Percentiles rank a stretch among this genome's conserved stretches.
These are phyloP conservation scores for Blastomussa wellsi DNA, from an alignment of 92 coral and sea anemone genomes.

Conservation along the genomic window DNA sequence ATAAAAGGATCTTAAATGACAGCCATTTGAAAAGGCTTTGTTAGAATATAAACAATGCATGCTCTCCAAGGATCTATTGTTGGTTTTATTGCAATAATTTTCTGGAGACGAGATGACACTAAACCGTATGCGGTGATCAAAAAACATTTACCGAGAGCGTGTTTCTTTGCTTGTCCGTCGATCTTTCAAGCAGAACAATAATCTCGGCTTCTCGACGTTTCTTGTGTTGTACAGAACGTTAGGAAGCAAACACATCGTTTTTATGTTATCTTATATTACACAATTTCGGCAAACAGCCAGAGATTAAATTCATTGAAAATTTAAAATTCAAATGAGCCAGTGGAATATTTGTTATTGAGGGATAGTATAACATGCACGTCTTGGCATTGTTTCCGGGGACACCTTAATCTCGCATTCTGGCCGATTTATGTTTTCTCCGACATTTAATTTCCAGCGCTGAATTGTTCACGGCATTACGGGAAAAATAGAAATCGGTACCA, in stretches of 20 bases:
- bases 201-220: neutral
- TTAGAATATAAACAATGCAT: slow-evolving; percentile 19
- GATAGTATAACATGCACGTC: slow-evolving; percentile 45
- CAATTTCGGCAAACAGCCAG: slow-evolving; percentile 41
- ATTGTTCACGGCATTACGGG: neutral
- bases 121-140: neutral
- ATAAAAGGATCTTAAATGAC: slow-evolving; percentile 7
- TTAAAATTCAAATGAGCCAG: slow-evolving; percentile 46
- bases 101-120: slow-evolving; percentile 18
- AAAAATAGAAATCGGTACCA: neutral
- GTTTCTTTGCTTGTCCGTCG: neutral
- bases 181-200: neutral
- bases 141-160: neutral
- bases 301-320: slow-evolving; percentile 31
- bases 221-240: neutral
- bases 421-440: neutral
- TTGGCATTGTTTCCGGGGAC: slow-evolving; percentile 31
- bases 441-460: neutral
- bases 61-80: slow-evolving; percentile 1
- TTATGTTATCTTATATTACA: slow-evolving; percentile 9
- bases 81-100: slow-evolving; percentile 19
- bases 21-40: slow-evolving; percentile 25
- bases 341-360: slow-evolving; percentile 27
- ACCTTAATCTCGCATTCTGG: slow-evolving; percentile 12
- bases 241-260: neutral